Base-by-base conservation (phyloP, 2,888 invertebrate genomes). In the Pantelozetes paolii region DNA sequence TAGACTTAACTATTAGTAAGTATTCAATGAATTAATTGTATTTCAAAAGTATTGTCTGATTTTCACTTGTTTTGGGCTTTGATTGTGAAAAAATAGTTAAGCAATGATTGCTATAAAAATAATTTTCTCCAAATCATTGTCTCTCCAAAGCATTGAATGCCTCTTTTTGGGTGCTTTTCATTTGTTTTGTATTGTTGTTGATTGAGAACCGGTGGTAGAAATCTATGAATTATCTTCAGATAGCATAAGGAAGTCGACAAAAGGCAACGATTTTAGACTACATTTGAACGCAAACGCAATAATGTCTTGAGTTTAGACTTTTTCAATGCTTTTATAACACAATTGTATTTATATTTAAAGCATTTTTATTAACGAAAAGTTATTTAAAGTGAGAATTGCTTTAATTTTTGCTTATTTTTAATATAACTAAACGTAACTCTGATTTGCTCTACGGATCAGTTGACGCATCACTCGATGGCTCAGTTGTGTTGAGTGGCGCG, bases 401-500 rank as follows among this genome's bases (percentile, higher is more conserved):
- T 64, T 20, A 36, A 36, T 30, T 64, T 64, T 32, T 64, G 64
- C 36, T 64, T 64, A 64, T 36, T 36, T 36, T n/a, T n/a, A 30
- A 64, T 32, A 30, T 62, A 32, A 13, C 11, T 13, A 23, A 54
- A 28, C 26, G 57, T 57, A 28, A 57, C 36, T n/a, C 64, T 36
- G 64, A 64, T 57, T 30, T 64, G 20, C 40, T 64, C 20, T 30
- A 64, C 32, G 64, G 28, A 13, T 64, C 64, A 64, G 36, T 64
- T 64, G n/a, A 40, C 64, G 64, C 64, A 64, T 64, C 64, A 64
- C 36, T 64, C 64, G 15, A 32, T 15, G n/a, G 30, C n/a, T 64
- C n/a, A 59, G 30, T 59, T 59, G 59, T 59, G 59, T 59, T 64
- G 64, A 64, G 64, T 64, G 64, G 64, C 64, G 64, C 64, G 20